Conservation (phyloP, 2,797 vertebrate genomes). For the Gymnothorax javanicus region DNA sequence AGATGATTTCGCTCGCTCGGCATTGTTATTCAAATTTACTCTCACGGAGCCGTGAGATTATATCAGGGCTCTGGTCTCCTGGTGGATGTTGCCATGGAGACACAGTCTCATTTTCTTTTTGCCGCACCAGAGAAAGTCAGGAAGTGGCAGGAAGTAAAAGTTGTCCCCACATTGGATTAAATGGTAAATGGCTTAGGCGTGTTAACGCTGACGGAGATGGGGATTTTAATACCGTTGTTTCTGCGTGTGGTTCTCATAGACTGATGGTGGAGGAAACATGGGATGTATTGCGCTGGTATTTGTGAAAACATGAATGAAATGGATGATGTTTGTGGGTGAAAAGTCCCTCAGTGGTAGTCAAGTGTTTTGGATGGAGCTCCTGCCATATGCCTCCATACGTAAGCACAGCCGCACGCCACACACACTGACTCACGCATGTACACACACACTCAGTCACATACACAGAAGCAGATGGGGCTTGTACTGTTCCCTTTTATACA, state of each 20-base stretch:
- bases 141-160: not conserved
- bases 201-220: not conserved
- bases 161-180: not conserved
- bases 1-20: not conserved
- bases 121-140: not conserved
- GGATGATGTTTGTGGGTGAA: not conserved
- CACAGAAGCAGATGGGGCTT: not conserved
- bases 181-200: not conserved
- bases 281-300: not conserved
- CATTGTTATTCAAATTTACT: conserved; percentile 2
- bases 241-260: not conserved
- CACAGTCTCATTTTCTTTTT: not conserved
- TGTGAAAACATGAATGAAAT: not conserved
- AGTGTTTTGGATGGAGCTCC: not conserved
- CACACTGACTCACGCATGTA: too few relatives aligned
- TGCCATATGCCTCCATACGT: not conserved
- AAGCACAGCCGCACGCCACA: too few relatives aligned
- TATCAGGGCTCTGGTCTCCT: not conserved
- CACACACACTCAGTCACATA: too few relatives aligned
- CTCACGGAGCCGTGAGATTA: not conserved
- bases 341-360: not conserved
- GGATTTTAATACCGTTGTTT: not conserved
- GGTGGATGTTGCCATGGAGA: conserved; percentile 1
- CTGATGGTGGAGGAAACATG: too few relatives aligned
- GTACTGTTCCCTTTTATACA: too few relatives aligned